phyloP scores from a whole-genome alignment of 1,140 invertebrate genomes.

The Chironomus tepperi region DNA sequence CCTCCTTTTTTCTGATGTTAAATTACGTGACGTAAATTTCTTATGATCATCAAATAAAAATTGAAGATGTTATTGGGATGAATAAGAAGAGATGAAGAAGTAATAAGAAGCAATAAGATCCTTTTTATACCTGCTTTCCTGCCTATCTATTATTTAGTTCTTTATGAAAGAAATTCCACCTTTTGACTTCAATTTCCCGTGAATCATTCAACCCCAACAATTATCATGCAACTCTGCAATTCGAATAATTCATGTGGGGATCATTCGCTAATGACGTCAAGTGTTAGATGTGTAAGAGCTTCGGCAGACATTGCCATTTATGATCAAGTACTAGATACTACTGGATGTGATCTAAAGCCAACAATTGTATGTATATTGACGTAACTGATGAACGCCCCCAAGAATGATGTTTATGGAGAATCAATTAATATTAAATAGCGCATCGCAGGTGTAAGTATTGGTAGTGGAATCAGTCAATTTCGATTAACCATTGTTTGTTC shows the following conservation, averaged over 20 bases:
- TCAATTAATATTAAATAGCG: constrained; percentile 14
- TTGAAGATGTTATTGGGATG: no score
- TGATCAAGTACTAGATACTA: no score
- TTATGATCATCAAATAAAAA: not conserved
- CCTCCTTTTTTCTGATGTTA: not conserved
- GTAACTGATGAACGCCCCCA: not conserved
- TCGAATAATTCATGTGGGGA: not conserved
- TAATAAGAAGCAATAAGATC: not conserved
- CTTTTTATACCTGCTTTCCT: not conserved
- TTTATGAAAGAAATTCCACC: not conserved
- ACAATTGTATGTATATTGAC: no score
- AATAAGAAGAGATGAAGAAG: not conserved
- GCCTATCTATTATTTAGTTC: not conserved
- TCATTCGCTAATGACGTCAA: no score
- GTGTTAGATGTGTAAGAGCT: no score
- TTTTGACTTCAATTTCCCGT: constrained; percentile 12
- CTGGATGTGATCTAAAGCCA: no score
- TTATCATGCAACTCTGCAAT: constrained; percentile 12
- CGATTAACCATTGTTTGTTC: not conserved
- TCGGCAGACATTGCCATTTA: no score
- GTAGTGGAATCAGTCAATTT: not conserved
- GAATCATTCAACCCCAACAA: not conserved
- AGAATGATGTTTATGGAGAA: not conserved
- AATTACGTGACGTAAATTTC: constrained; percentile 9
- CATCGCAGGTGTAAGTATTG: not conserved